These are phyloP conservation scores for Brachystomella parvula DNA, from an alignment of 1,140 invertebrate genomes.

Conservation along the genomic window DNA sequence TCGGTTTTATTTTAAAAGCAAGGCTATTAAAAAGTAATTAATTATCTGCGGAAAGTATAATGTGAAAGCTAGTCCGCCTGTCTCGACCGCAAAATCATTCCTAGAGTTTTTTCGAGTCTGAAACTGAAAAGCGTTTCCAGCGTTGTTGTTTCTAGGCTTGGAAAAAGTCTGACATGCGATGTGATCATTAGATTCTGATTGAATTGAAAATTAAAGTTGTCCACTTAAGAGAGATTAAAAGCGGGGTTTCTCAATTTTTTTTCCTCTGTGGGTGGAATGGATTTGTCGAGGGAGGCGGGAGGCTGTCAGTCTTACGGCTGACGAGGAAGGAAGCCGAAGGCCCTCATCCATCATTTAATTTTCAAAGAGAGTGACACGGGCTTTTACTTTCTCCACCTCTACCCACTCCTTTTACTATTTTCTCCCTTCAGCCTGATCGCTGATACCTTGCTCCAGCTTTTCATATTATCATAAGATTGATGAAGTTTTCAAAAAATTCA, in stretches of 20 bases:
- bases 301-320: slow-evolving; percentile 3
- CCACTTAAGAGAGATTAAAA: slow-evolving; percentile 4
- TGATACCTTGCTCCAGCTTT: too few relatives aligned
- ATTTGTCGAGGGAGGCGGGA: slow-evolving; percentile 6
- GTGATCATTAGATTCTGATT: slow-evolving; percentile 9
- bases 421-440: neutral
- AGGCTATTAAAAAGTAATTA: too few relatives aligned
- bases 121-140: too few relatives aligned
- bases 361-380: slow-evolving; percentile 5
- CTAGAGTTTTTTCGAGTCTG: too few relatives aligned
- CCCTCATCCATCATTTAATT: slow-evolving; percentile 11
- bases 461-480: too few relatives aligned
- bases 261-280: slow-evolving; percentile 6
- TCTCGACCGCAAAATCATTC: too few relatives aligned
- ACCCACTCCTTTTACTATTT: neutral
- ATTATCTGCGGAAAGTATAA: too few relatives aligned
- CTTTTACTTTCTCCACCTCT: neutral
- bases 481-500: too few relatives aligned
- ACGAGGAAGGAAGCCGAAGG: slow-evolving; percentile 9
- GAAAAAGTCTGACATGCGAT: slow-evolving; percentile 8
- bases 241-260: neutral
- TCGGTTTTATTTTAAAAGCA: too few relatives aligned
- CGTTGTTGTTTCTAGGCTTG: too few relatives aligned
- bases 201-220: slow-evolving; percentile 11
- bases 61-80: too few relatives aligned